Evolutionary conservation across 2,113 vertebrate genomes (phyloP).

Genomic region (Pardalotus punctatus): DNA sequence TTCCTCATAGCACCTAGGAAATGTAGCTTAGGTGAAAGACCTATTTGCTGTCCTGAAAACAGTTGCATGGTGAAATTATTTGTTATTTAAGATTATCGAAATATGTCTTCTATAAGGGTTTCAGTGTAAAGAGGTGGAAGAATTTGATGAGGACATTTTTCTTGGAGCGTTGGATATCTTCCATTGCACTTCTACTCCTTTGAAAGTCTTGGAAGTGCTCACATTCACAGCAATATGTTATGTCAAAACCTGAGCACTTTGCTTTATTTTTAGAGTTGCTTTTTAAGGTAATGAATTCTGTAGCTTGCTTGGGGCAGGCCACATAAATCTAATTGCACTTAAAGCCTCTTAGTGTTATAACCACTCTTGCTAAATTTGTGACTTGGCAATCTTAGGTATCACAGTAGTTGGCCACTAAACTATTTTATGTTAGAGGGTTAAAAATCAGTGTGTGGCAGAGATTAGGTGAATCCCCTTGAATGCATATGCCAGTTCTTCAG

Average conservation of each 20-base stretch:
- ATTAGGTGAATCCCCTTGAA: neutral
- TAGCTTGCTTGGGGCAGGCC: neutral
- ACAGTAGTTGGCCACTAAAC: neutral
- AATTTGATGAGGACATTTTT: neutral
- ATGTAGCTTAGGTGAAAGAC: neutral
- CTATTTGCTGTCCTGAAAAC: neutral
- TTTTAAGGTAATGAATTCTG: constrained; percentile 36
- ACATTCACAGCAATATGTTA: neutral
- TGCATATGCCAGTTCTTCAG: neutral
- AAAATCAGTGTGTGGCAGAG: neutral
- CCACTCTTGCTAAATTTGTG: neutral
- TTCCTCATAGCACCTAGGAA: neutral
- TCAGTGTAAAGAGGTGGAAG: neutral
- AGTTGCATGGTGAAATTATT: neutral
- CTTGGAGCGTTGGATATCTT: neutral
- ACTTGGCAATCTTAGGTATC: neutral
- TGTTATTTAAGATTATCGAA: neutral
- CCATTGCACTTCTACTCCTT: neutral
- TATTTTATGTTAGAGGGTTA: neutral
- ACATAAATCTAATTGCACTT: neutral
- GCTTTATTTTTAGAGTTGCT: constrained; percentile 41
- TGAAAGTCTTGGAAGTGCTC: neutral
- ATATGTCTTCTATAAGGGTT: neutral
- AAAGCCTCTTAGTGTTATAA: neutral
- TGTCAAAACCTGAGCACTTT: neutral